Base-by-base conservation (phyloP, 2,113 vertebrate species). In the Microtus richardsoni region DNA sequence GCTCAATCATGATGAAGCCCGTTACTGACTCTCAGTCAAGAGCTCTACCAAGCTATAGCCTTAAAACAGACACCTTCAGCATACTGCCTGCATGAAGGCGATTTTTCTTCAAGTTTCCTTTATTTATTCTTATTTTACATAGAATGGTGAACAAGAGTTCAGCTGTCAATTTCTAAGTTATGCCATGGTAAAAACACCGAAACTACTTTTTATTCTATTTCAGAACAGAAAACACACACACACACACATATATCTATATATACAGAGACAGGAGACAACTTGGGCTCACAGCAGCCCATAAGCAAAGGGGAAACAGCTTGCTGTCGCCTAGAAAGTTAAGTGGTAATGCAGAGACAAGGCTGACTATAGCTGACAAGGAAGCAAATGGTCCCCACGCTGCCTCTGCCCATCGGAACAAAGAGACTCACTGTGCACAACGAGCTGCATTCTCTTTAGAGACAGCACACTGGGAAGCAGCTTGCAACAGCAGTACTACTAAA, bases 401-500 rank as follows among this genome's bases (percentile, higher is more conserved):
- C 47, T 39, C 92, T 94, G 91, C 93, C 44, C 39, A 68, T 74
- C 47, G 77, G 49, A 41, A 60, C 44, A 85, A 62, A 24, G 36
- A 93, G 71, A 82, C 22, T 88, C 19, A 2, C 0, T 14, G 11
- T 36, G 30, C 28, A 39, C 73, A 2, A 95, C 0, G 39, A 77
- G 47, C 97, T 96, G 92, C 39, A 13, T 36, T 91, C 91, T 93
- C 58, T 96, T 96, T 94, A 87, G 44, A 98, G 39, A 7, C 36
- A 95, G 93, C 91, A 85, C 16, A 5, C 74, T 90, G 74, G 70
- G 70, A 88, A 97, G 83, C 66, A 93, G 83, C 95, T 75, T 93
- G 85, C 24, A 98, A 97, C 0, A 97, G 73, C 80, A 95, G 26
- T 52, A 68, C 6, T 60, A 91, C 92, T 95, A 78, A 95, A 97